Conservation (phyloP, 2,113 vertebrate genomes). For the Pelecanoides urinatrix region DNA sequence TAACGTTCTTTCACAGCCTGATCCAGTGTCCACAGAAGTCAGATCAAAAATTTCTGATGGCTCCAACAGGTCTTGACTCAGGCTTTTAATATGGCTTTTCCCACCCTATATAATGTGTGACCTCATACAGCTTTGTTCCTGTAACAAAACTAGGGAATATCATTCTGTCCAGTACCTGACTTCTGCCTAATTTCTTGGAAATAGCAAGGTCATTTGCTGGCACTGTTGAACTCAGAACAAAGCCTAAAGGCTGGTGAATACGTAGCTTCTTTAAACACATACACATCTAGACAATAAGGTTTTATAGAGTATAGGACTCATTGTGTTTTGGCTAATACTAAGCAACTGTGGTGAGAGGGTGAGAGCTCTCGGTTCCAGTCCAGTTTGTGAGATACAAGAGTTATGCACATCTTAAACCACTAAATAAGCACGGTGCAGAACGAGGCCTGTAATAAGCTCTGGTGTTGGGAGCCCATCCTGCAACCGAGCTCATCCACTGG, state of each 20-base stretch:
- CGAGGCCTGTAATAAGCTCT: background rate
- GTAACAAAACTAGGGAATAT: background rate
- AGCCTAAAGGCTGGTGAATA: background rate
- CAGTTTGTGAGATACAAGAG: background rate
- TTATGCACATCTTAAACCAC: background rate
- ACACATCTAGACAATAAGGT: background rate
- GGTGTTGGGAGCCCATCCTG: background rate
- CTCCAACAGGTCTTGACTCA: background rate
- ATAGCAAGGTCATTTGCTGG: background rate
- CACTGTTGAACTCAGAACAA: background rate
- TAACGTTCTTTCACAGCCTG: background rate
- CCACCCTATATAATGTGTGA: background rate
- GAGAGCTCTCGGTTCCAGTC: background rate
- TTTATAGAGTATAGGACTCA: background rate
- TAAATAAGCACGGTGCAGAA: background rate
- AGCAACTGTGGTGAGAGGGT: background rate
- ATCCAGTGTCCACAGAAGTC: background rate
- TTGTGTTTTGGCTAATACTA: background rate
- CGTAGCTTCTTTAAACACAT: background rate
- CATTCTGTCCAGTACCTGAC: background rate
- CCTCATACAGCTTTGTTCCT: background rate
- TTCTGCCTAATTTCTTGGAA: constrained; percentile 11
- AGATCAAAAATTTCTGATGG: background rate
- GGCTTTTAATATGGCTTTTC: background rate
- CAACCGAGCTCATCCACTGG: background rate